A percentile compares a stretch with the other conserved stretches of the same genome.
Evolutionary conservation across 2,797 vertebrate species (phyloP).

Genomic region (Meriones psammophilus): DNA sequence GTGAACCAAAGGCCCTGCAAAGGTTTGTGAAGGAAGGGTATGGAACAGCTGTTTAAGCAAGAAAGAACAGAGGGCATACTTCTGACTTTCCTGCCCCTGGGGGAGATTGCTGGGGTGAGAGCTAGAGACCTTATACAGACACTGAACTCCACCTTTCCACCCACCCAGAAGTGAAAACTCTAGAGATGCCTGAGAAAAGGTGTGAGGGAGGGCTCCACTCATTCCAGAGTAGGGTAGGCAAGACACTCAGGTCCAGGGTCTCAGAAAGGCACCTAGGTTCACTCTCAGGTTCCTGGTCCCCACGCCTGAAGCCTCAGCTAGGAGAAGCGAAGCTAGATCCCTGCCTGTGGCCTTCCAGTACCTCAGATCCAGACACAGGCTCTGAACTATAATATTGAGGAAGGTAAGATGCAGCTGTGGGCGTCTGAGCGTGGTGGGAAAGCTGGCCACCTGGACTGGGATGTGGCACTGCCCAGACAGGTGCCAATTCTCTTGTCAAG

Average conservation of each 20-base stretch:
- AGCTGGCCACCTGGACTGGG: neutral
- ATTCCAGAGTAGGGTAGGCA: neutral
- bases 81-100: neutral
- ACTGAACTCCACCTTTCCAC: neutral
- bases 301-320: neutral
- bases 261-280: neutral
- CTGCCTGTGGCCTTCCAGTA: neutral
- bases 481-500: neutral
- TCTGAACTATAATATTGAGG: neutral
- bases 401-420: neutral
- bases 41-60: neutral
- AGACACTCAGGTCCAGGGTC: neutral
- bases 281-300: neutral
- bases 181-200: too few relatives aligned
- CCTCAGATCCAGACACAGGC: neutral
- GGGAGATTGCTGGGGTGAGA: neutral
- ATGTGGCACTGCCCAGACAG: neutral
- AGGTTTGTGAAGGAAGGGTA: neutral
- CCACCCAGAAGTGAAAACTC: neutral
- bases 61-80: neutral
- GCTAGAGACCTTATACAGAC: neutral
- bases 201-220: neutral
- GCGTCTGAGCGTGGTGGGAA: accelerated
- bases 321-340: neutral
- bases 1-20: accelerated